Conservation (phyloP, 2,888 invertebrate genomes). For the Aleiodes alternator region DNA sequence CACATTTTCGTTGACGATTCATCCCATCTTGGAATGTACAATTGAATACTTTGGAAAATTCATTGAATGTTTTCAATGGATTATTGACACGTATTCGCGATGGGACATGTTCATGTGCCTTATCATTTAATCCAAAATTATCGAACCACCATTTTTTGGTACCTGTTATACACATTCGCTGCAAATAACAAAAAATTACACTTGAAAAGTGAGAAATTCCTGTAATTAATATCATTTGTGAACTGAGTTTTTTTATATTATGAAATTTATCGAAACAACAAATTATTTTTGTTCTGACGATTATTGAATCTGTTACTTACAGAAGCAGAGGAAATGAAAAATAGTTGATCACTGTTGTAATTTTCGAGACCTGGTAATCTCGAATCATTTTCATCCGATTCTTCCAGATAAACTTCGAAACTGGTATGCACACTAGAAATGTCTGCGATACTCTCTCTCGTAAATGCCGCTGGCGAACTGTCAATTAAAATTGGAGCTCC, state of each 20-base stretch:
- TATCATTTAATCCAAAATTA: neutral
- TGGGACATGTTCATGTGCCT: conserved; percentile 5
- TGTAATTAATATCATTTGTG: too few relatives aligned
- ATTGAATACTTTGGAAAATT: conserved; percentile 37
- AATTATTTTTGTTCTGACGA: too few relatives aligned
- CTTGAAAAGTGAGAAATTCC: neutral
- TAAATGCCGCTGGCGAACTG: neutral
- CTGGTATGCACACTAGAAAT: conserved; percentile 19
- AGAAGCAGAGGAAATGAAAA: conserved; percentile 41
- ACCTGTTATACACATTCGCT: conserved; percentile 30
- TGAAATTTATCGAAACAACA: too few relatives aligned
- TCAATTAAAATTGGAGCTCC: conserved; percentile 4
- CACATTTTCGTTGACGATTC: neutral
- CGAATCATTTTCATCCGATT: conserved; percentile 14
- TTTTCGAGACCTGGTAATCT: conserved; percentile 39
- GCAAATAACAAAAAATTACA: neutral
- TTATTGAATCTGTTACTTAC: conserved; percentile 10
- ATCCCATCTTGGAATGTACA: conserved; percentile 16
- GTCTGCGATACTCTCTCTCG: conserved; percentile 38
- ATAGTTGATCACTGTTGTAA: conserved; percentile 41
- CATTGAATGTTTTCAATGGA: conserved; percentile 32
- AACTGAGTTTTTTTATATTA: too few relatives aligned
- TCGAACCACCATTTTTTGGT: conserved; percentile 15
- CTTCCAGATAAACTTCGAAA: conserved; percentile 30
- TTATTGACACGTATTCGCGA: conserved; percentile 37